Conservation (phyloP, 2,113 vertebrate species). For the Hepsetus odoe region DNA sequence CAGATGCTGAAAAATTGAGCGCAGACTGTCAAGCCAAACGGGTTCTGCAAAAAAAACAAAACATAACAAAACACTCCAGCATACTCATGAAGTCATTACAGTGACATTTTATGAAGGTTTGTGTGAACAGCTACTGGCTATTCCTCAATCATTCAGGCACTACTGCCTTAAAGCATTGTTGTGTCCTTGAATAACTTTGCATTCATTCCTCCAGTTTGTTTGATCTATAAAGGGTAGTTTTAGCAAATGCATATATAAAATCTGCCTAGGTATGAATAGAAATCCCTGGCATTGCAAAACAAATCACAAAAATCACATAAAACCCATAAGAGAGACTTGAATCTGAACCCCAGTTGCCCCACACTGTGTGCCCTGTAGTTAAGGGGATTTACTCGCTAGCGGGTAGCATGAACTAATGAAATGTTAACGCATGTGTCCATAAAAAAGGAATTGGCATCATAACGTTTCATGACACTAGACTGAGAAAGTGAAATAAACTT, state of each 20-base stretch:
- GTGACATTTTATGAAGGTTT: too few species aligned
- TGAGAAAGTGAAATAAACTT: not conserved
- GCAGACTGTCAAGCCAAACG: not conserved
- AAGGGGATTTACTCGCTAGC: not conserved
- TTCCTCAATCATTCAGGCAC: too few species aligned
- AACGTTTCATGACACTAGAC: not conserved
- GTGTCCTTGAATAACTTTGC: not conserved
- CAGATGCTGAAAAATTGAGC: not conserved
- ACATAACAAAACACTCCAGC: not conserved
- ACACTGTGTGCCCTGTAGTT: not conserved
- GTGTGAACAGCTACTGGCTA: slow-evolving; percentile 6
- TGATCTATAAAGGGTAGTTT: not conserved
- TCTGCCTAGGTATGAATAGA: not conserved
- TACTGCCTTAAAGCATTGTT: not conserved
- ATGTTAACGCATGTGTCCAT: too few species aligned
- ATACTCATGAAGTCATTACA: not conserved
- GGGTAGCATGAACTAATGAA: not conserved
- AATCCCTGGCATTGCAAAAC: not conserved
- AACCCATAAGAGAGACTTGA: not conserved
- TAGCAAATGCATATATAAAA: not conserved
- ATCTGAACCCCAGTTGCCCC: not conserved
- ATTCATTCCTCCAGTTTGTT: not conserved
- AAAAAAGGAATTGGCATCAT: not conserved
- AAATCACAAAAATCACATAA: not conserved
- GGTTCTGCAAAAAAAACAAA: not conserved